Percentiles rank a stretch among this genome's conserved stretches.
These are phyloP conservation scores for Heloderma charlesbogerti DNA, from an alignment of 2,113 vertebrate genomes.

Conservation along the genomic window DNA sequence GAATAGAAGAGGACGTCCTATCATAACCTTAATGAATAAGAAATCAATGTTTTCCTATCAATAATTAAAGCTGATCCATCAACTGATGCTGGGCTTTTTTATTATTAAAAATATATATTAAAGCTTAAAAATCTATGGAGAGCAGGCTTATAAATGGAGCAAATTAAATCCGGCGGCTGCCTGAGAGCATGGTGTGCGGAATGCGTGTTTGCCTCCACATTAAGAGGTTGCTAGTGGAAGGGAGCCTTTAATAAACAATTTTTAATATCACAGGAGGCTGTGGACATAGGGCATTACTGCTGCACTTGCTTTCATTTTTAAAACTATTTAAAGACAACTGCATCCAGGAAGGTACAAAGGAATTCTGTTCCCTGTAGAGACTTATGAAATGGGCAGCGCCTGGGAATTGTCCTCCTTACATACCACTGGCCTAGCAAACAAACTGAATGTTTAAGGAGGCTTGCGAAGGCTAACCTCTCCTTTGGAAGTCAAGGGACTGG, in stretches of 20 bases:
- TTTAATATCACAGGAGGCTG: background rate
- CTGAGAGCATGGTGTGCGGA: background rate
- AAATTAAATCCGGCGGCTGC: background rate
- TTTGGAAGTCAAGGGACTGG: too few relatives aligned
- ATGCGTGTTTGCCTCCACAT: background rate
- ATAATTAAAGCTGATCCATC: background rate
- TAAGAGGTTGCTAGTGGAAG: background rate
- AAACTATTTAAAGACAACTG: background rate
- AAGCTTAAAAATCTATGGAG: background rate
- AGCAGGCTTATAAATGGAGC: background rate
- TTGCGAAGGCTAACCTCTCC: too few relatives aligned
- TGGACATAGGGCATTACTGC: background rate
- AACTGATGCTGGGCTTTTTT: background rate
- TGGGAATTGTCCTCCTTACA: too few relatives aligned
- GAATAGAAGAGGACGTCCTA: background rate
- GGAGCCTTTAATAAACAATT: background rate
- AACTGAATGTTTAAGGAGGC: too few relatives aligned
- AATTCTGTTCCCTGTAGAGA: too few relatives aligned
- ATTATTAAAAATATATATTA: background rate
- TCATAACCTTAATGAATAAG: background rate
- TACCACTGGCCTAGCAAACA: too few relatives aligned
- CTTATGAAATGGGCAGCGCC: too few relatives aligned
- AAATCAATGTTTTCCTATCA: constrained; percentile 1
- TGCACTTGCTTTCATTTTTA: background rate
- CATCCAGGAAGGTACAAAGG: too few relatives aligned